phyloP scores from a whole-genome alignment of 2,797 vertebrate species.

The Fratercula arctica region DNA sequence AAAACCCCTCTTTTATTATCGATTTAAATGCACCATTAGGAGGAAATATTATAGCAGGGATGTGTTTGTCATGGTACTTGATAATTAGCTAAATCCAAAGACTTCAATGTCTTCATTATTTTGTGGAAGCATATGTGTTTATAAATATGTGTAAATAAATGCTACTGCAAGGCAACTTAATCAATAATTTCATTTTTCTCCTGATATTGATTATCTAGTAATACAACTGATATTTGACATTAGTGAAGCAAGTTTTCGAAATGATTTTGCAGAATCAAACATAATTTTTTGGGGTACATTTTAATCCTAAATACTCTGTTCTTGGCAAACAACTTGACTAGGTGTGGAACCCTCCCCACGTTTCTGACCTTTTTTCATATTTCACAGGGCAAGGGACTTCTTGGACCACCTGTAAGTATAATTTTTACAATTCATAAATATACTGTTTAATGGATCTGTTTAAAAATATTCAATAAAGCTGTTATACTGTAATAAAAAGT shows the following conservation, averaged over 20 bases:
- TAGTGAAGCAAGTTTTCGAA: not conserved
- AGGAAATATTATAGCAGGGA: not conserved
- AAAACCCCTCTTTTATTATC: not conserved
- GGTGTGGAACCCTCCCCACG: not conserved
- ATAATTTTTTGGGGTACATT: not conserved
- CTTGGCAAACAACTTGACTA: not conserved
- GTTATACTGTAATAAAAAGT: not conserved
- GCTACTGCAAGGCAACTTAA: not conserved
- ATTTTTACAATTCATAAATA: not conserved
- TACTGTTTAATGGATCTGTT: not conserved
- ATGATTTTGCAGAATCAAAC: not conserved
- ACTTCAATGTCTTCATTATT: not conserved
- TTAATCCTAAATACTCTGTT: not conserved
- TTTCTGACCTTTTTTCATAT: slow-evolving; percentile 21
- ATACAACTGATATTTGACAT: not conserved
- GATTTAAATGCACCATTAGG: not conserved
- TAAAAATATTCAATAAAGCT: not conserved
- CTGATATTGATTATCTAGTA: not conserved
- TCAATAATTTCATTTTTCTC: not conserved
- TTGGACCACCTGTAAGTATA: slow-evolving; percentile 88
- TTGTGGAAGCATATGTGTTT: not conserved
- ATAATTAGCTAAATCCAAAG: not conserved
- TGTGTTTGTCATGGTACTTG: not conserved
- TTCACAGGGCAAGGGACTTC: slow-evolving; percentile 88
- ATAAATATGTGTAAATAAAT: not conserved